phyloP scores from a whole-genome alignment of 2,888 invertebrate species.

The Trichopoda pennipes region DNA sequence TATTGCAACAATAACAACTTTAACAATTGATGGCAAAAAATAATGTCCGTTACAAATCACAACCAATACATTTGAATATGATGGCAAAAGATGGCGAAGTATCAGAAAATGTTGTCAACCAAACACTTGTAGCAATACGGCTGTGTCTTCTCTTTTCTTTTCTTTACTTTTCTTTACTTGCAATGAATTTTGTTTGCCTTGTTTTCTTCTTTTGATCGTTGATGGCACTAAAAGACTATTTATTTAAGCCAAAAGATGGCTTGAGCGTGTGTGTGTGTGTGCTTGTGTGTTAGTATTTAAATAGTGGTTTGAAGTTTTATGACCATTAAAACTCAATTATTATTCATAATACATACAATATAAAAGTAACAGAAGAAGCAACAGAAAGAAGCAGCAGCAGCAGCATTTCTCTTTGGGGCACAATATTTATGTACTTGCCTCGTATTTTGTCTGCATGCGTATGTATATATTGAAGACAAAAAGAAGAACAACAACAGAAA shows the following conservation, averaged over 20 bases:
- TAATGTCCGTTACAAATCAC: conserved; percentile 65
- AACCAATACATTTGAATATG: conserved; percentile 31
- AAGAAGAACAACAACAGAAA: conserved; percentile 9
- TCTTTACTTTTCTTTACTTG: conserved; percentile 9
- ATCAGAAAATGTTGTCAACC: conserved; percentile 48
- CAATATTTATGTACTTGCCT: conserved; percentile 29
- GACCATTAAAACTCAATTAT: conserved; percentile 61
- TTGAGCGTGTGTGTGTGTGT: conserved; percentile 1
- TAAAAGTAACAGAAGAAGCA: conserved; percentile 56
- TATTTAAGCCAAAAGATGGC: conserved; percentile 56
- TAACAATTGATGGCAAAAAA: conserved; percentile 41
- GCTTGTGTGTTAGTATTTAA: conserved; percentile 26
- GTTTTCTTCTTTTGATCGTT: conserved; percentile 32
- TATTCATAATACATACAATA: conserved; percentile 58
- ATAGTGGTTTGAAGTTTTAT: conserved; percentile 56
- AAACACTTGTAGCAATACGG: conserved; percentile 14
- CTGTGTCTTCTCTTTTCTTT: conserved; percentile 48
- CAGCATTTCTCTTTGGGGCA: conserved; percentile 68
- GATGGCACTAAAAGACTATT: conserved; percentile 50
- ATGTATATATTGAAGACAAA: conserved; percentile 20
- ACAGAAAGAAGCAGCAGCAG: conserved; percentile 61
- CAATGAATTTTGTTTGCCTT: conserved; percentile 15
- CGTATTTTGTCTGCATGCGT: conserved; percentile 26
- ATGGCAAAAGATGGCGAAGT: conserved; percentile 53
- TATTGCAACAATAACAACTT: conserved; percentile 21